These are phyloP conservation scores for Lepilemur septentrionalis DNA, from an alignment of 2,797 vertebrate genomes.

Conservation along the genomic window DNA sequence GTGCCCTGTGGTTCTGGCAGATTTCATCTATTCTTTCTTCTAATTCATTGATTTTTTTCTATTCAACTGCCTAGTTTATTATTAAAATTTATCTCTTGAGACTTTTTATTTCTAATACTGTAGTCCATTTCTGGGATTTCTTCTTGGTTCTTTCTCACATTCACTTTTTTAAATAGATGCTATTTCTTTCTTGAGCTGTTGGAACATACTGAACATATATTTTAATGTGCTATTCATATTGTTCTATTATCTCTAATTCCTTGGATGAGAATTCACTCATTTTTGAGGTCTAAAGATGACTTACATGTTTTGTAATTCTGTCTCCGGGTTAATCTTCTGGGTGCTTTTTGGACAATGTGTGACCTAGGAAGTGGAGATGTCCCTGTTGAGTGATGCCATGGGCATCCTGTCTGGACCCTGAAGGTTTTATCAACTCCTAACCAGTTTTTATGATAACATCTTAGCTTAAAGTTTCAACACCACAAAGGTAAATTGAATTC, in stretches of 20 bases:
- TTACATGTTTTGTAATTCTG: background rate
- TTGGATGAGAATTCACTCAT: slow-evolving; percentile 21
- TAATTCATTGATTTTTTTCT: background rate
- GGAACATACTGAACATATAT: background rate
- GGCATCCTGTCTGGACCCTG: background rate
- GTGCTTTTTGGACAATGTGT: background rate
- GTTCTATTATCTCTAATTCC: background rate
- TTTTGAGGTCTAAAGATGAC: background rate
- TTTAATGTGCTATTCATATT: slow-evolving; percentile 39
- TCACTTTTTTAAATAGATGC: background rate
- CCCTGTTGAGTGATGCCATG: background rate
- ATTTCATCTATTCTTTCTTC: slow-evolving; percentile 27
- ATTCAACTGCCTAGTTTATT: background rate
- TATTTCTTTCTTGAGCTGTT: slow-evolving; percentile 15
- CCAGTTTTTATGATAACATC: slow-evolving; percentile 7
- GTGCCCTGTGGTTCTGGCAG: background rate
- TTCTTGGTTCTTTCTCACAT: slow-evolving; percentile 22
- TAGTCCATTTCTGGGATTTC: background rate
- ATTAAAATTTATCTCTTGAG: slow-evolving; percentile 17
- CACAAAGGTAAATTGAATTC: background rate
- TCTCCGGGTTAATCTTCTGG: background rate
- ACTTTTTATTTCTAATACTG: slow-evolving; percentile 41
- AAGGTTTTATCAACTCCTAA: slow-evolving; percentile 20
- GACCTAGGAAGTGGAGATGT: background rate
- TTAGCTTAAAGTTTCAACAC: slow-evolving; percentile 4